Base-by-base conservation (phyloP, 2,797 vertebrate genomes). In the Muscicapa comitata region DNA sequence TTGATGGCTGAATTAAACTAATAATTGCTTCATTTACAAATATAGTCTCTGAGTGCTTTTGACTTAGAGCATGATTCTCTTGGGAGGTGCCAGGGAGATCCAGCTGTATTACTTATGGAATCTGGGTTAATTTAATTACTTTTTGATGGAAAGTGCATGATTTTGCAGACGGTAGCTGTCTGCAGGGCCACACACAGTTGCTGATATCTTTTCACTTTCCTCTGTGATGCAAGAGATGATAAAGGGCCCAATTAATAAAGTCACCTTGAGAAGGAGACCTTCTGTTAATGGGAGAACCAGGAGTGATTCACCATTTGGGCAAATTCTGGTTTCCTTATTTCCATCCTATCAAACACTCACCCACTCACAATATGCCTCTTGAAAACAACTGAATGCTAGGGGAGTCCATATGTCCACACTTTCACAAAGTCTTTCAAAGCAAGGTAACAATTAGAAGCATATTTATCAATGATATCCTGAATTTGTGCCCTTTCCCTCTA, bases 191-290 rank as follows among this genome's bases (percentile, higher is more conserved):
- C 96, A 94, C 35, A 6, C 77, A 94, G 94, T 91, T 91, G 91
- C 83, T 93, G 94, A 81, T 95, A 96, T 50, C 33, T 72, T 82
- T 94, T 88, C 86, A 83, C 91, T 96, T 96, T 96, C 93, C 77
- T 42, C 92, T 97, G 97, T 98, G 98, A 99, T 98, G 94, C 98
- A 98, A 98, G 98, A 98, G 97, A 98, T 98, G 97, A 98, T 98
- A 98, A 98, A 98, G 94, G 53, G 96, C 96, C 96, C 97, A 98
- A 97, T 98, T 98, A 98, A 98, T 98, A 97, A 98, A 99, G 98
- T 99, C 98, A 99, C 98, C 98, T 99, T 99, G 97, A 98, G 91
- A 98, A 92, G 90, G 96, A 91, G 94, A 97, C 97, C 97, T 98
- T 98, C 95, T 98, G 97, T 97, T 98, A 97, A 90, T 83, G 94